A percentile compares a stretch with the other conserved stretches of the same genome.
These are phyloP conservation scores for Melanotaenia nigrans DNA, from an alignment of 2,797 vertebrate species.

Conservation along the genomic window DNA sequence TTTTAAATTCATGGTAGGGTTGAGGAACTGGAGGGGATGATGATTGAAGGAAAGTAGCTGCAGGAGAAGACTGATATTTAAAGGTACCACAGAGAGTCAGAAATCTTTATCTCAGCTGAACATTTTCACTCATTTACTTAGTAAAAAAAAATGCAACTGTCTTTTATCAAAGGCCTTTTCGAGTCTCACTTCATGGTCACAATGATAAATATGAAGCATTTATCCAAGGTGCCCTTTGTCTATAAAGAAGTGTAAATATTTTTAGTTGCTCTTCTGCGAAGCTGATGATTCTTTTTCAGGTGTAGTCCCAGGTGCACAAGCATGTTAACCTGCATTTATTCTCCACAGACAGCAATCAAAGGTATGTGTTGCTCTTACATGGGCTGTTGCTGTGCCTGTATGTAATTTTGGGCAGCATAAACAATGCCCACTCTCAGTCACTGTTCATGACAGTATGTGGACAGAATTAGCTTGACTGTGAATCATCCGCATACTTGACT, in stretches of 20 bases:
- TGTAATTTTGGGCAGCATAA: conserved; percentile 29
- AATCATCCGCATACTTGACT: conserved; percentile 31
- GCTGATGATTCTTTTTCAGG: conserved; percentile 7
- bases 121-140: conserved; percentile 25
- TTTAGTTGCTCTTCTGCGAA: not conserved
- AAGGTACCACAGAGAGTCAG: conserved; percentile 40
- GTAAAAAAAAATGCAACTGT: not conserved
- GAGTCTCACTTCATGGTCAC: conserved; percentile 27
- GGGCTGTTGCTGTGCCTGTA: conserved; percentile 16
- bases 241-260: conserved; percentile 9
- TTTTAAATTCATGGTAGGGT: conserved; percentile 72
- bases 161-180: conserved; percentile 25
- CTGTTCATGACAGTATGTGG: conserved; percentile 32
- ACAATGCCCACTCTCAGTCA: conserved; percentile 21
- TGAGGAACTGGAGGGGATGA: conserved; percentile 42
- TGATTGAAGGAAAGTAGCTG: conserved; percentile 56
- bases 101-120: conserved; percentile 25
- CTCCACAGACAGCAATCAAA: conserved; percentile 13
- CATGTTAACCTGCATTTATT: conserved; percentile 3
- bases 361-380: conserved; percentile 18
- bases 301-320: not conserved
- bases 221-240: conserved; percentile 47
- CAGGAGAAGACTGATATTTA: conserved; percentile 48
- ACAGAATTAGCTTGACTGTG: conserved; percentile 37
- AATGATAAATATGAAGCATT: conserved; percentile 44